phyloP scores from a whole-genome alignment of 1,140 invertebrate species.

The Drosophila miranda region DNA sequence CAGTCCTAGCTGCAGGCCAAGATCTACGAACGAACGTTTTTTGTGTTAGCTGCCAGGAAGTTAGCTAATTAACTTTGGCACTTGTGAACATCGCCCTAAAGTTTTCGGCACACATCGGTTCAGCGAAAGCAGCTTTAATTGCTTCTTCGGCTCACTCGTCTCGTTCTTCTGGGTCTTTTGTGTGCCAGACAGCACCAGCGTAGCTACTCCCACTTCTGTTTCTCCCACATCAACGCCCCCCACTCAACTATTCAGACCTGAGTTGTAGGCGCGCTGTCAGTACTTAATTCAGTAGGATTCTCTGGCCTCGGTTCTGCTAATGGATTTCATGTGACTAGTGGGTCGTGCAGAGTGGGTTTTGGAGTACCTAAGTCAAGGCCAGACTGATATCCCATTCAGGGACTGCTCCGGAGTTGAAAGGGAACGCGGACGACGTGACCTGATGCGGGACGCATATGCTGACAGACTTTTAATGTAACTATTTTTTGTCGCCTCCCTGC shows the following conservation, averaged over 20 bases:
- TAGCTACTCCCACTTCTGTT: neutral
- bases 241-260: slow-evolving; percentile 35
- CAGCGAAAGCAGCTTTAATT: slow-evolving; percentile 18
- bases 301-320: slow-evolving; percentile 30
- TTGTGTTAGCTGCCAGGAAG: slow-evolving; percentile 43
- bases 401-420: slow-evolving; percentile 1
- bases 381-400: slow-evolving; percentile 44
- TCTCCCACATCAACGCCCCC: neutral
- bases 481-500: neutral
- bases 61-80: slow-evolving; percentile 67
- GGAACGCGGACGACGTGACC: slow-evolving; percentile 33
- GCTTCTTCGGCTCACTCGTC: slow-evolving; percentile 14
- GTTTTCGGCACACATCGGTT: slow-evolving; percentile 20
- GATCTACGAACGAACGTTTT: slow-evolving; percentile 9
- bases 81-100: slow-evolving; percentile 34
- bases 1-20: slow-evolving; percentile 24
- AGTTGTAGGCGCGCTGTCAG: slow-evolving; percentile 35
- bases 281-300: slow-evolving; percentile 20
- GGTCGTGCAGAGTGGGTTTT: slow-evolving; percentile 18
- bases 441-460: slow-evolving; percentile 17
- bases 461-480: slow-evolving; percentile 21
- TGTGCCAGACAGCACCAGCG: slow-evolving; percentile 22
- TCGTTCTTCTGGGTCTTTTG: slow-evolving; percentile 24
- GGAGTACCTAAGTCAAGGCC: slow-evolving; percentile 30
- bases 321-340: slow-evolving; percentile 54